Evolutionary conservation across 2,113 vertebrate genomes (phyloP).

Genomic region (Zapornia atra): DNA sequence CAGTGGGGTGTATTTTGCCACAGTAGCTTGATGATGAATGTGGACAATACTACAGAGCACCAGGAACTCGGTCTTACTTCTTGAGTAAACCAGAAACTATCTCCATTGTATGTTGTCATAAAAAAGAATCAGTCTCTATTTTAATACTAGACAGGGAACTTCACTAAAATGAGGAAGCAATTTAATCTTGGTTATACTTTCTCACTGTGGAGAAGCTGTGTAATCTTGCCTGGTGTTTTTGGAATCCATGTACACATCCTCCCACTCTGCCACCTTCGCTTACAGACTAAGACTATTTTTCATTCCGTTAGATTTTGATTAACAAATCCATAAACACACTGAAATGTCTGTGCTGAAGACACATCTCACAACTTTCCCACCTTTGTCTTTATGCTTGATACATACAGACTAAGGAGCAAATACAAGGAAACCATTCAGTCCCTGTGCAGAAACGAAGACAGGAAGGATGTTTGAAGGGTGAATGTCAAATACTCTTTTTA

Average conservation of each 20-base stretch:
- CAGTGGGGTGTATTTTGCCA: not conserved
- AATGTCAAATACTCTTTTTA: not conserved
- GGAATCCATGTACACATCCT: not conserved
- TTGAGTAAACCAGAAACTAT: not conserved
- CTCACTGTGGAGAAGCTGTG: fast-evolving
- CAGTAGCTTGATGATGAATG: not conserved
- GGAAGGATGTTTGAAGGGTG: slow-evolving; percentile 3
- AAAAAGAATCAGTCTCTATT: not conserved
- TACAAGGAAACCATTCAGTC: not conserved
- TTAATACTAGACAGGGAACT: not conserved
- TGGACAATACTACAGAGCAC: not conserved
- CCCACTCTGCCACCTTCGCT: not conserved
- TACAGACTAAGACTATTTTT: not conserved
- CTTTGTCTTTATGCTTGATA: not conserved
- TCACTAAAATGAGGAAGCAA: not conserved
- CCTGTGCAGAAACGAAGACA: not conserved
- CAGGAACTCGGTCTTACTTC: not conserved
- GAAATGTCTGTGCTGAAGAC: not conserved
- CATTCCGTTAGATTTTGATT: not conserved
- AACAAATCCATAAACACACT: not conserved
- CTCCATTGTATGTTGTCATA: not conserved
- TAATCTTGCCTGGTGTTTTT: not conserved
- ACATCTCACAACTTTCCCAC: not conserved
- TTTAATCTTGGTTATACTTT: not conserved
- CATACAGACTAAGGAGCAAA: not conserved